Conservation (phyloP, 2,797 vertebrate species). For the Argyrosomus regius region DNA sequence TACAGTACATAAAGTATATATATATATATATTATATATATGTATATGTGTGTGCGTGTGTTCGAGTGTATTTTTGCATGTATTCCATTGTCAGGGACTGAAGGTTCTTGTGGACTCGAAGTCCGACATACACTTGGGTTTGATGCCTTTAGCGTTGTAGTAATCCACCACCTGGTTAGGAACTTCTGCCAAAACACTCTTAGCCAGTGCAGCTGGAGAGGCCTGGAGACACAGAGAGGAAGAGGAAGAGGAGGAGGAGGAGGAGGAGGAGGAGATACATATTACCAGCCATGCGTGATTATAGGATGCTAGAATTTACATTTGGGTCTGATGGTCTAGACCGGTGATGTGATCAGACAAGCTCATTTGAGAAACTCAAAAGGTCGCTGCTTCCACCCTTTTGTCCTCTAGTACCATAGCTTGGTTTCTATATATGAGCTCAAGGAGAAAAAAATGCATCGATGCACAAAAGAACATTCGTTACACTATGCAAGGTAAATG, state of each 20-base stretch:
- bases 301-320: conserved; percentile 32
- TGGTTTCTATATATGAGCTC: conserved; percentile 10
- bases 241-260: conserved; percentile 10
- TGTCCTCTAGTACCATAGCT: conserved; percentile 20
- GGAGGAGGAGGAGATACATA: conserved; percentile 27
- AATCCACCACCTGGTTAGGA: conserved; percentile 99
- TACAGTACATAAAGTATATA: conserved; percentile 70
- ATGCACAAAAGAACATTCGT: neutral
- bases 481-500: neutral
- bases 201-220: conserved; percentile 97
- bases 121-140: conserved; percentile 97
- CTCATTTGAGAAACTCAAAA: conserved; percentile 49
- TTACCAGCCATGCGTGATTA: conserved; percentile 28
- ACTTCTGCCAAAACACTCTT: conserved; percentile 99
- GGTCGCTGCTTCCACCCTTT: conserved; percentile 38
- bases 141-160: conserved; percentile 99
- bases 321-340: conserved; percentile 36
- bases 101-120: conserved; percentile 95
- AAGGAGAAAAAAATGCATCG: conserved; percentile 1
- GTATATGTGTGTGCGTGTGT: conserved; percentile 66
- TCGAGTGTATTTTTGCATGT: conserved; percentile 79
- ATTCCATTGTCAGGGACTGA: conserved; percentile 91
- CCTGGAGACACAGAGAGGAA: conserved; percentile 83
- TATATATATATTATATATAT: conserved; percentile 27
- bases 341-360: conserved; percentile 60